Evolutionary conservation across 2,113 vertebrate species (phyloP).

Genomic region (Nyctereutes procyonoides): DNA sequence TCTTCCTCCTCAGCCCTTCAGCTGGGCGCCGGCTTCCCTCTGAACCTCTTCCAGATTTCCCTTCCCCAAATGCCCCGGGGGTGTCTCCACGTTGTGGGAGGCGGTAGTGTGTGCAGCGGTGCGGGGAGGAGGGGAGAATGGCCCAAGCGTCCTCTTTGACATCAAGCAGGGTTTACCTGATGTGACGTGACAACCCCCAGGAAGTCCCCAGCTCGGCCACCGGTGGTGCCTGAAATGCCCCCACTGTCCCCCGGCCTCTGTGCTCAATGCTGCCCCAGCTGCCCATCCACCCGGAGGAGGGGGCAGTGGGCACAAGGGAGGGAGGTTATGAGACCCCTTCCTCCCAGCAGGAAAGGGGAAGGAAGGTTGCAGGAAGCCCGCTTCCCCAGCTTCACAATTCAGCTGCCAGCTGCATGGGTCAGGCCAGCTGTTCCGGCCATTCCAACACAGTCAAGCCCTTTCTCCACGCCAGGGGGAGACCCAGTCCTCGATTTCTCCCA

Average conservation of each 20-base stretch:
- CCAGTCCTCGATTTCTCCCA: not conserved
- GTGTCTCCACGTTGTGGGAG: not conserved
- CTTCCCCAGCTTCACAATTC: conserved; percentile 1
- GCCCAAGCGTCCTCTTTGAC: not conserved
- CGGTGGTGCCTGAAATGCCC: not conserved
- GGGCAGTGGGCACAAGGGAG: not conserved
- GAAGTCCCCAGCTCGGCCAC: not conserved
- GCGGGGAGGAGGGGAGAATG: not conserved
- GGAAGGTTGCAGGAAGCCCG: conserved; percentile 30
- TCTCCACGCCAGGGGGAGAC: not conserved
- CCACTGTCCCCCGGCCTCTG: not conserved
- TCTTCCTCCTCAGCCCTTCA: conserved; percentile 7
- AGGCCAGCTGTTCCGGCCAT: conserved; percentile 19
- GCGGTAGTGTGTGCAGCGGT: not conserved
- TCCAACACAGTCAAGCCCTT: not conserved
- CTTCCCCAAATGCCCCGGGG: not conserved
- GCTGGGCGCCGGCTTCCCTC: not conserved
- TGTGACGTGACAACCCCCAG: not conserved
- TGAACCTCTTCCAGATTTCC: conserved; percentile 14
- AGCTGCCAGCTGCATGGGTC: not conserved
- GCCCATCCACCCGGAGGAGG: not conserved
- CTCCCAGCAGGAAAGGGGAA: conserved; percentile 57
- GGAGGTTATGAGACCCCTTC: not conserved
- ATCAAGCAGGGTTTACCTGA: not conserved
- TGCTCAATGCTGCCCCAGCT: not conserved